Conservation (phyloP, 2,113 vertebrate genomes). For the Bos taurus region DNA sequence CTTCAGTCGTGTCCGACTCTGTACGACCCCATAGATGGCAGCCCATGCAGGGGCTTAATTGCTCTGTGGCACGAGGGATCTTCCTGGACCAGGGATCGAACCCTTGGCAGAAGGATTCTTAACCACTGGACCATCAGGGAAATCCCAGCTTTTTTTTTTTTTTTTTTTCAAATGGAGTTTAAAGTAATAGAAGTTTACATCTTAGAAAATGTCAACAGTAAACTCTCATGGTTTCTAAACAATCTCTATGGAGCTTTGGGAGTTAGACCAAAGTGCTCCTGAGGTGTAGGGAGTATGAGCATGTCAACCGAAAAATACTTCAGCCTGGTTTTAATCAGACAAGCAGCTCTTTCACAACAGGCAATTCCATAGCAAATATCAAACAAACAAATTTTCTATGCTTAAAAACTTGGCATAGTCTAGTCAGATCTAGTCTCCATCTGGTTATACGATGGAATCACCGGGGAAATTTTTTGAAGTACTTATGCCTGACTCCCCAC, state of each 20-base stretch:
- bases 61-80: background rate
- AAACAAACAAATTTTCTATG: background rate
- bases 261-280: background rate
- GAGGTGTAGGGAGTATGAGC: no score
- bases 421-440: background rate
- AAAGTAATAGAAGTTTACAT: background rate
- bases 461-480: background rate
- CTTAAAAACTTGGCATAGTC: background rate
- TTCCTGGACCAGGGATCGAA: background rate
- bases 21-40: no score
- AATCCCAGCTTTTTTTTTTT: background rate
- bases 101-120: background rate
- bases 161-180: background rate
- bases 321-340: background rate
- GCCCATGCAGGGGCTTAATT: background rate
- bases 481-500: accelerated
- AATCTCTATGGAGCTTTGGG: background rate
- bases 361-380: background rate
- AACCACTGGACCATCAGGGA: background rate
- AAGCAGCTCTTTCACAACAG: background rate
- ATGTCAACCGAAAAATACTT: background rate
- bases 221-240: background rate
- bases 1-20: no score
- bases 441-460: background rate
- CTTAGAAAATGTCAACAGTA: background rate